These are phyloP conservation scores for Sipunculus nudus DNA, from an alignment of 2,888 invertebrate species.

Conservation along the genomic window DNA sequence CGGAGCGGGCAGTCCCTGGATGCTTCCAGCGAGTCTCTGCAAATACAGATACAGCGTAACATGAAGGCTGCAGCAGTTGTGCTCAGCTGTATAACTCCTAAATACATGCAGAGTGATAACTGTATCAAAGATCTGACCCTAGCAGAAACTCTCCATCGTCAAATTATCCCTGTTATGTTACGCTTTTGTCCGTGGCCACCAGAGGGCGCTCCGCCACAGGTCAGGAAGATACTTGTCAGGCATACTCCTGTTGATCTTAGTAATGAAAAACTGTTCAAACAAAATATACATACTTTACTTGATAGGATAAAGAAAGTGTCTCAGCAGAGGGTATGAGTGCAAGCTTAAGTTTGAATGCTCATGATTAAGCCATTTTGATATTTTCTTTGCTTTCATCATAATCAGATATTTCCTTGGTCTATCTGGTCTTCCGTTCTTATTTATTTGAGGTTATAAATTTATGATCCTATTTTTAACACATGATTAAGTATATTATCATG, in stretches of 20 bases:
- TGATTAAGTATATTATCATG: too few species aligned
- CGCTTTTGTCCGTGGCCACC: slow-evolving; percentile 56
- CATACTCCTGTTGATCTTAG: slow-evolving; percentile 56
- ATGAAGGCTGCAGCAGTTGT: slow-evolving; percentile 58
- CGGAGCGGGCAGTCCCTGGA: slow-evolving; percentile 46
- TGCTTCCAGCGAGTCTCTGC: slow-evolving; percentile 46
- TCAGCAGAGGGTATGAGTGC: too few species aligned
- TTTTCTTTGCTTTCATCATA: too few species aligned
- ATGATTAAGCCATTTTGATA: too few species aligned
- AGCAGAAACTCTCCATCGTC: slow-evolving; percentile 59
- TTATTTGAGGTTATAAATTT: too few species aligned
- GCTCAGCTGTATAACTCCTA: slow-evolving; percentile 60
- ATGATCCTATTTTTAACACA: too few species aligned
- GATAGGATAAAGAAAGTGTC: slow-evolving; percentile 51
- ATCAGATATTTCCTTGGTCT: too few species aligned
- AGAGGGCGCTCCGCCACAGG: slow-evolving; percentile 56
- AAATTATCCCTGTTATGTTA: slow-evolving; percentile 58
- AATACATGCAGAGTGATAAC: slow-evolving; percentile 63
- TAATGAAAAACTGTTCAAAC: slow-evolving; percentile 59
- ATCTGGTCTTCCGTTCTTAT: too few species aligned
- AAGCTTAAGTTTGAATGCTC: too few species aligned
- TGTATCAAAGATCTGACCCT: slow-evolving; percentile 61
- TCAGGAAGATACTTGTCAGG: slow-evolving; percentile 53
- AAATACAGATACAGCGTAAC: slow-evolving; percentile 56
- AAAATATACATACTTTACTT: slow-evolving; percentile 52